Conservation (phyloP, 2,113 vertebrate genomes). For the Halcyon malimbica region DNA sequence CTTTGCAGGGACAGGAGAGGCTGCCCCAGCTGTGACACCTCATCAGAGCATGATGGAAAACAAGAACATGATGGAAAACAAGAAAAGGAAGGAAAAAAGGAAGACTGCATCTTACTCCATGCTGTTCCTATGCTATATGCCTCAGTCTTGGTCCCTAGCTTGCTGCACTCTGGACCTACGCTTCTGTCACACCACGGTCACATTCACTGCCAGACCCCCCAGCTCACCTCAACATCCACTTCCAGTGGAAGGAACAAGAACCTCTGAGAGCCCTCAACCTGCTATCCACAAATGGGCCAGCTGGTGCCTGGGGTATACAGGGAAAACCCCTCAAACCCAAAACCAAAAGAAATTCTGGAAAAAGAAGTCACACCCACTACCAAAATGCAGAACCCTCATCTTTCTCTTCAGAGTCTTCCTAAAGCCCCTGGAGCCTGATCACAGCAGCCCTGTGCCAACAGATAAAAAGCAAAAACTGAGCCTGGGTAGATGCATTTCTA, state of each 20-base stretch:
- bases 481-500: not conserved
- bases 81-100: not conserved
- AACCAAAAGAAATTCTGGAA: not conserved
- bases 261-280: not conserved
- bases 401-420: not conserved
- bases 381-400: not conserved
- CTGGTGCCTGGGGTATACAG: fast-evolving
- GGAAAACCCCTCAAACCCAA: not conserved
- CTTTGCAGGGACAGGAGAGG: not conserved
- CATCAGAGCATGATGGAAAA: not conserved
- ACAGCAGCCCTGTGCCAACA: not conserved
- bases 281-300: not conserved
- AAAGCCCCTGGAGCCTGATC: not conserved
- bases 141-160: not conserved
- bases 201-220: not conserved
- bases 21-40: not conserved
- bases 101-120: not conserved
- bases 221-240: not conserved
- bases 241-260: not conserved
- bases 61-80: not conserved
- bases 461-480: not conserved
- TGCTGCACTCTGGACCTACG: not conserved
- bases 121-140: not conserved
- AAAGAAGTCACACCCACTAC: not conserved
- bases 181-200: not conserved